A percentile compares a stretch with the other conserved stretches of the same genome.
Evolutionary conservation across 2,113 vertebrate species (phyloP).

Genomic region (Melospiza melodia): DNA sequence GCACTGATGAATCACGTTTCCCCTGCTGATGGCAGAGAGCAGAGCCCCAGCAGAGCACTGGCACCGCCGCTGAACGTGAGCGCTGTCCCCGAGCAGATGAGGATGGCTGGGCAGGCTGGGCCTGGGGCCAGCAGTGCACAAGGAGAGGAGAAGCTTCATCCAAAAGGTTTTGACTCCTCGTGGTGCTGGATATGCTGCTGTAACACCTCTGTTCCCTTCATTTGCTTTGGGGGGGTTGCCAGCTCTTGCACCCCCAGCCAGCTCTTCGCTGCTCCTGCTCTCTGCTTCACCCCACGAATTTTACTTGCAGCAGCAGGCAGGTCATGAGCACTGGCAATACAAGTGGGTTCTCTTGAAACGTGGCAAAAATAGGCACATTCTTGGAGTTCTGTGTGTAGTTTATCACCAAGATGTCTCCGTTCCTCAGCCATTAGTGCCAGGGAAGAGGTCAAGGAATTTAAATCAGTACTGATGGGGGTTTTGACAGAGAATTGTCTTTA

Average conservation of each 20-base stretch:
- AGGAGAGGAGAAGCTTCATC: not conserved
- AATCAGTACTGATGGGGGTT: not conserved
- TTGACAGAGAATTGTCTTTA: not conserved
- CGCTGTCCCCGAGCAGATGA: not conserved
- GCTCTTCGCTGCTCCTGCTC: not conserved
- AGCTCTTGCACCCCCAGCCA: not conserved
- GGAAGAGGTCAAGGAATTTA: not conserved
- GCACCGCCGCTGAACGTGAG: not conserved
- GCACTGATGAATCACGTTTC: not conserved
- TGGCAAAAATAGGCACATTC: not conserved
- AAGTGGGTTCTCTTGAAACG: accelerated
- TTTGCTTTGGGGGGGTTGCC: not conserved
- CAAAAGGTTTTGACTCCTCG: not conserved
- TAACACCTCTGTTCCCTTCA: not conserved
- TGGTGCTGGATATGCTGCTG: not conserved
- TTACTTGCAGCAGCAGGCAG: not conserved
- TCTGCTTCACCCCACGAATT: accelerated
- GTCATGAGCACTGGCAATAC: not conserved
- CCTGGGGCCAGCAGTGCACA: not conserved
- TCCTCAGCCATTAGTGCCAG: not conserved
- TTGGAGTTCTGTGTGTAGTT: not conserved
- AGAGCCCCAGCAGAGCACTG: not conserved
- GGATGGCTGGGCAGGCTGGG: not conserved
- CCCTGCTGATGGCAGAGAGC: not conserved
- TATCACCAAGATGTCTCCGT: not conserved